These are phyloP conservation scores for Varecia variegata DNA, from an alignment of 2,797 vertebrate species.

Conservation along the genomic window DNA sequence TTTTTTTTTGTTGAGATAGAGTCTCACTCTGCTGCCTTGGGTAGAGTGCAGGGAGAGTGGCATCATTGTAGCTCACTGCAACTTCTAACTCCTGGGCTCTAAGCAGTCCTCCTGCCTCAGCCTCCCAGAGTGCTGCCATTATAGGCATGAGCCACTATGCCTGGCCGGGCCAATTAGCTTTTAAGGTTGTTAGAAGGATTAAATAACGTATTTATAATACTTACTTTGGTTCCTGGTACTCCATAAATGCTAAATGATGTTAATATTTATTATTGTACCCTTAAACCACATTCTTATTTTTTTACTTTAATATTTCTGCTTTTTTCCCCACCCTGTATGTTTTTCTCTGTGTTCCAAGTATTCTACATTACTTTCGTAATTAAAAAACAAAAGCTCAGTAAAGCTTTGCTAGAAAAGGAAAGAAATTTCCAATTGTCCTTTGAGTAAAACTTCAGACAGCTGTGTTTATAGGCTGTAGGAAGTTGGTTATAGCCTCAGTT, in stretches of 20 bases:
- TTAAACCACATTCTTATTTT: not conserved
- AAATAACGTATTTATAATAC: constrained; percentile 1
- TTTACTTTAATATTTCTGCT: not conserved
- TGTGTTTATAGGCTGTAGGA: not conserved
- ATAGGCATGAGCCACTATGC: no score
- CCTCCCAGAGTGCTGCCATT: no score
- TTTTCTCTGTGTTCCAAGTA: not conserved
- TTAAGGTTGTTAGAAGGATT: constrained; percentile 13
- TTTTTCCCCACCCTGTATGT: not conserved
- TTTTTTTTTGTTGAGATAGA: no score
- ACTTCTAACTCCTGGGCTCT: no score
- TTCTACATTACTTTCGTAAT: constrained; percentile 38
- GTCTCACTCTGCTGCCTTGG: no score
- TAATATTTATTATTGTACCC: not conserved
- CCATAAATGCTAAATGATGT: not conserved
- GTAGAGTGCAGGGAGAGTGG: no score
- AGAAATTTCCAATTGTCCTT: constrained; percentile 27
- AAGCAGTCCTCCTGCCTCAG: no score
- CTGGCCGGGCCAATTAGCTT: not conserved
- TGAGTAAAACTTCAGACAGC: not conserved
- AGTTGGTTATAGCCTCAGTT: not conserved
- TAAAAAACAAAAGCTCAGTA: not conserved
- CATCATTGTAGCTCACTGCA: no score
- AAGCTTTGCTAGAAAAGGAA: constrained; percentile 10
- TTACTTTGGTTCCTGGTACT: constrained; percentile 22